phyloP scores from a whole-genome alignment of 2,113 vertebrate species.

The Platycercus adscitus region DNA sequence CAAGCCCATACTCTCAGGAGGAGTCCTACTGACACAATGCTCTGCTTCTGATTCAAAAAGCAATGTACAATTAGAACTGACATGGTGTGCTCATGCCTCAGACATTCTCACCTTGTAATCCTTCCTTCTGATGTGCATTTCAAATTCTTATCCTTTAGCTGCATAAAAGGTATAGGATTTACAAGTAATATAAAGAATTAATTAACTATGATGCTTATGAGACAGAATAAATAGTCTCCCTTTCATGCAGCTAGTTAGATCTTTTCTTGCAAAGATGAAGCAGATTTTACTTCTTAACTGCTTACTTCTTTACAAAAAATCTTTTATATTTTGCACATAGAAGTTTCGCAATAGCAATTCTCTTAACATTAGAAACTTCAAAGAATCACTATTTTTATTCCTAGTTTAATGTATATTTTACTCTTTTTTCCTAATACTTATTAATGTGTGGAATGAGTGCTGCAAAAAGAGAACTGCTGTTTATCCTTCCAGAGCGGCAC shows the following conservation, averaged over 20 bases:
- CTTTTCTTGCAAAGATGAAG: background rate
- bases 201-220: background rate
- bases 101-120: background rate
- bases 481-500: constrained; percentile 38
- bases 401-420: background rate
- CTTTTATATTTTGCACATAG: background rate
- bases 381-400: background rate
- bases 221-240: background rate
- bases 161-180: background rate
- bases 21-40: background rate
- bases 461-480: constrained; percentile 14
- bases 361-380: background rate
- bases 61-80: background rate
- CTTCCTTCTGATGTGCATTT: background rate
- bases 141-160: background rate
- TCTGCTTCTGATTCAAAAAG: background rate
- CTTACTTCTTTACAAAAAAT: background rate
- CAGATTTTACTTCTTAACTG: background rate
- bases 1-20: background rate
- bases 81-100: background rate
- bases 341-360: background rate
- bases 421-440: background rate
- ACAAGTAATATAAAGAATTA: background rate
- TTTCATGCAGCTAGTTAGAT: background rate
- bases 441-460: background rate